Percentiles rank a stretch among this genome's conserved stretches.
phyloP scores from a whole-genome alignment of 1,140 invertebrate genomes.

The Halesus radiatus region DNA sequence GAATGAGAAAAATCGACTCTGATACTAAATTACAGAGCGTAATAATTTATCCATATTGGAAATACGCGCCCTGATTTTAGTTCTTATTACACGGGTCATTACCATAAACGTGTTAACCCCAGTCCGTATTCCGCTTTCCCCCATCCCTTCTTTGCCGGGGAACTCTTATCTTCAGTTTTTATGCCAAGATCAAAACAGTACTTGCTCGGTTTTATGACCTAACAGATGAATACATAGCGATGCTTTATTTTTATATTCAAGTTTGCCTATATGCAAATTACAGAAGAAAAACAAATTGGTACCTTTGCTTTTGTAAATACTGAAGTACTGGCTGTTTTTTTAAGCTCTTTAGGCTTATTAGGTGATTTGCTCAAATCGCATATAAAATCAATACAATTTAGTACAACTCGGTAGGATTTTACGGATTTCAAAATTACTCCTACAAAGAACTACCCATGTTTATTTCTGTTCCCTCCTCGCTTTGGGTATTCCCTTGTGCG shows the following conservation, averaged over 20 bases:
- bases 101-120: conserved; percentile 50
- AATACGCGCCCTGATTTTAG: conserved; percentile 47
- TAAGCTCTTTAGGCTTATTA: too few relatives aligned
- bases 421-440: too few relatives aligned
- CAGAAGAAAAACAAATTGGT: too few relatives aligned
- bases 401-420: too few relatives aligned
- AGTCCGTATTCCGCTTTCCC: conserved; percentile 1
- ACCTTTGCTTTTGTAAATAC: too few relatives aligned
- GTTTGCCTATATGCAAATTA: background rate
- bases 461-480: too few relatives aligned
- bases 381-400: too few relatives aligned
- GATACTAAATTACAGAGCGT: conserved; percentile 32
- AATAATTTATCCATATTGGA: conserved; percentile 39
- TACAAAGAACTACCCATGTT: too few relatives aligned
- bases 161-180: conserved; percentile 13
- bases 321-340: too few relatives aligned
- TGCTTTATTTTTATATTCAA: conserved; percentile 23
- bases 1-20: background rate
- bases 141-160: background rate
- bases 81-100: conserved; percentile 52
- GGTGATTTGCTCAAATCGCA: too few relatives aligned
- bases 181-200: conserved; percentile 48
- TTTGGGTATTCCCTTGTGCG: too few relatives aligned
- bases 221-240: conserved; percentile 45
- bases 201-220: conserved; percentile 50